These are phyloP conservation scores for Omphaloscelis lunosa DNA, from an alignment of 2,888 invertebrate genomes.

Conservation along the genomic window DNA sequence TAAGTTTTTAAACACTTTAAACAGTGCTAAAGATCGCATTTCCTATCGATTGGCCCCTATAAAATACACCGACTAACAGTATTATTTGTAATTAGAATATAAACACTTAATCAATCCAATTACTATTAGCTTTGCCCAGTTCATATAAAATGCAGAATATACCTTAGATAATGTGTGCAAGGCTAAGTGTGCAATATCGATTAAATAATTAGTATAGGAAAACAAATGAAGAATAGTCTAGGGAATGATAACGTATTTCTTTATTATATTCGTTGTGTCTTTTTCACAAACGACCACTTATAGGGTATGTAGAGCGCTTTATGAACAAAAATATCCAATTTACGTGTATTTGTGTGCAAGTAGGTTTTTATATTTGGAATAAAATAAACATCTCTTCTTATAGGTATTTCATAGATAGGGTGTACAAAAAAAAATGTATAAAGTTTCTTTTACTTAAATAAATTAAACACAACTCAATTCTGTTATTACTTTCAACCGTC, in stretches of 20 bases:
- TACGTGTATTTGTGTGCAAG: too few species aligned
- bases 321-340: too few species aligned
- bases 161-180: neutral
- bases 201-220: neutral
- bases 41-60: conserved; percentile 13
- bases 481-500: neutral
- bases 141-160: neutral
- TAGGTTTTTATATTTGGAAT: too few species aligned
- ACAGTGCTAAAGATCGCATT: neutral
- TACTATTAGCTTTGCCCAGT: neutral
- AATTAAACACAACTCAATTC: neutral
- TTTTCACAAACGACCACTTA: too few species aligned
- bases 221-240: neutral
- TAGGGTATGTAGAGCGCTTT: too few species aligned
- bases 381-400: neutral
- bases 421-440: neutral
- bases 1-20: neutral
- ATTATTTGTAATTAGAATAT: conserved; percentile 14
- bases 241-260: too few species aligned
- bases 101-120: neutral
- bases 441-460: neutral
- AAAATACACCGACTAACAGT: neutral
- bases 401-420: neutral
- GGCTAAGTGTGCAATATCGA: neutral
- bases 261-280: too few species aligned